These are phyloP conservation scores for Dexiosoma caninum DNA, from an alignment of 2,888 invertebrate species.

Conservation along the genomic window DNA sequence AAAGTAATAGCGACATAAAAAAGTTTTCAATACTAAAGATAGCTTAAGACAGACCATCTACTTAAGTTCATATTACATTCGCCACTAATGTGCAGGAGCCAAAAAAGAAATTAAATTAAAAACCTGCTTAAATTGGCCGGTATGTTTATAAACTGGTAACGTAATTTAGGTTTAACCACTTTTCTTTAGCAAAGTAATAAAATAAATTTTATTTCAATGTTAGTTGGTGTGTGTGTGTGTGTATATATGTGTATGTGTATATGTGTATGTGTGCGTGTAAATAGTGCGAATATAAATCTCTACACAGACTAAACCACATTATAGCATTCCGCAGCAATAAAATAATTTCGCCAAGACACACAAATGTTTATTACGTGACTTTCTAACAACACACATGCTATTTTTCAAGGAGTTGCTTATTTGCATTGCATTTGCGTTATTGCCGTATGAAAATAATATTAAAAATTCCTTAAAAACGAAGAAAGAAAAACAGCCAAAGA, in stretches of 20 bases:
- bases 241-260: too few relatives aligned
- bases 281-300: slow-evolving; percentile 28
- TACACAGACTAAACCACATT: slow-evolving; percentile 41
- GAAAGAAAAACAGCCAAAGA: too few relatives aligned
- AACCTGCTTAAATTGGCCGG: neutral
- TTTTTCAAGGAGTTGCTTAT: neutral
- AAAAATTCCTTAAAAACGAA: neutral
- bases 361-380: slow-evolving; percentile 61
- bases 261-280: neutral
- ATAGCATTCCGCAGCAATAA: slow-evolving; percentile 59
- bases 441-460: slow-evolving; percentile 24
- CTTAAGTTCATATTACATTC: neutral
- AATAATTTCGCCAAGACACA: slow-evolving; percentile 55
- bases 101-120: neutral
- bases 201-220: too few relatives aligned
- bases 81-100: neutral
- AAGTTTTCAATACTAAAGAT: neutral
- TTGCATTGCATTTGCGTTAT: slow-evolving; percentile 13
- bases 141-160: neutral
- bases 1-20: neutral
- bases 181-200: too few relatives aligned
- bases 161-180: neutral
- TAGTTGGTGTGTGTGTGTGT: neutral
- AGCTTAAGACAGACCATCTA: neutral
- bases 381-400: slow-evolving; percentile 21